Base-by-base conservation (phyloP, 2,113 vertebrate genomes). In the Misgurnus mizolepis region DNA sequence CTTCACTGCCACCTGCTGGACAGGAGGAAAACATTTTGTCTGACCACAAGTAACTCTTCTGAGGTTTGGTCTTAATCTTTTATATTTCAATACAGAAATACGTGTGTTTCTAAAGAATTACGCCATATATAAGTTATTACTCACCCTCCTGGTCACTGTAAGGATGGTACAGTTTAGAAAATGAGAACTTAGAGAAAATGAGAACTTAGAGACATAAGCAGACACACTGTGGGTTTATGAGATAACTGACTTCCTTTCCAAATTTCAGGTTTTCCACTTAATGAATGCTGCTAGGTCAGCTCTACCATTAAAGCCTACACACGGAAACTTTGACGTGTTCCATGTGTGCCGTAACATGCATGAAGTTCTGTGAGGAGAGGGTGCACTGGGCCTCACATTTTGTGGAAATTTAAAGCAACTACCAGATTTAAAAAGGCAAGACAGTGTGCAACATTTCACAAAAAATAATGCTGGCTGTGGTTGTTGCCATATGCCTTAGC, bases 261-360 rank as follows among this genome's bases (percentile, higher is more conserved):
- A 39, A 47, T 27, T 53, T 50, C 67, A 53, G 60, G 9, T 53
- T 66, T 75, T 62, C 58, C 72, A 62, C 41, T 62, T 66, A 49
- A 41, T 53, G 62, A 40, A 14, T 40, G 61, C 61, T 40, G 74
- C 14, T 40, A 6, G 41, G 58, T 64, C 72, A 75, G 41, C 22
- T 49, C 14, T 39, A 75, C 18, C 18, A 11, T 27, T 67, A 45
- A 10, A 43, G 50, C 56, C 45, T 62, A 78, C 50, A 68, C 58
- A 50, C 64, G 67, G 78, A 79, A 79, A 79, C 55, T 61, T 62
- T 69, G 66, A 79, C 6, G 60, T 3, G 3, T 79, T 70, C 78
- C 78, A 79, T 70, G 62, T 79, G 78, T 79, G 78, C 74, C 14
- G 60, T 6, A 12, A 76, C 74, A 76, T 64, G 73, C 43, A 55